Conservation (phyloP, 2,113 vertebrate species). For the Catagonus wagneri region DNA sequence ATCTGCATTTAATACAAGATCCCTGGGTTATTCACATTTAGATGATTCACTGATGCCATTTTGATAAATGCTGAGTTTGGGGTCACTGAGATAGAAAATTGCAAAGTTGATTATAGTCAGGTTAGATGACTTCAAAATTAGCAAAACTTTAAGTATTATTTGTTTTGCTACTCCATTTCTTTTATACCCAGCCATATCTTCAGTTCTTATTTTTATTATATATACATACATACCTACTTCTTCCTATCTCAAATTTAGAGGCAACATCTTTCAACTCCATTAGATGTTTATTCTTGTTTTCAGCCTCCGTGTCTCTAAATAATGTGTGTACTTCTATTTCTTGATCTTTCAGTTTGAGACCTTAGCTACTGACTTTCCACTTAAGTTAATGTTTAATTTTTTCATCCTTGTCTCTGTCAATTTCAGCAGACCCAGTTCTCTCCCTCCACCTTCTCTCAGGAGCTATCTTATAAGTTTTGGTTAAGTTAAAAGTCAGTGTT, state of each 20-base stretch:
- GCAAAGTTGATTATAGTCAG: neutral
- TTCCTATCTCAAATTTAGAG: neutral
- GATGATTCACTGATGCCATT: neutral
- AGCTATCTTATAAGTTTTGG: no score
- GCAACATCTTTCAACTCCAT: neutral
- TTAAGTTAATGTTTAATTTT: neutral
- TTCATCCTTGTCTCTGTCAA: neutral
- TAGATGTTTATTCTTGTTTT: neutral
- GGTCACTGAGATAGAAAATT: neutral
- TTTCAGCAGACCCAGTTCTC: neutral
- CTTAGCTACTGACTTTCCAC: neutral
- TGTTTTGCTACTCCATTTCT: neutral
- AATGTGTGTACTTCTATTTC: neutral
- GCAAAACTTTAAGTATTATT: neutral
- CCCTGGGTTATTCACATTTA: neutral
- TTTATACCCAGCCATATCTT: neutral
- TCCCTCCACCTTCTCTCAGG: neutral
- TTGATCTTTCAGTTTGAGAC: neutral
- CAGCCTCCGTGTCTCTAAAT: neutral
- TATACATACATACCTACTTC: neutral
- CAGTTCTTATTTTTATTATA: constrained; percentile 22
- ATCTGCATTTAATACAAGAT: neutral
- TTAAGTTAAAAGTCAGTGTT: no score
- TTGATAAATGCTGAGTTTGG: neutral
- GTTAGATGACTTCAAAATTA: neutral